Evolutionary conservation across 2,113 vertebrate genomes (phyloP), one percentile per base, ranked within the genome.

Genomic region (Oryzias javanicus): DNA sequence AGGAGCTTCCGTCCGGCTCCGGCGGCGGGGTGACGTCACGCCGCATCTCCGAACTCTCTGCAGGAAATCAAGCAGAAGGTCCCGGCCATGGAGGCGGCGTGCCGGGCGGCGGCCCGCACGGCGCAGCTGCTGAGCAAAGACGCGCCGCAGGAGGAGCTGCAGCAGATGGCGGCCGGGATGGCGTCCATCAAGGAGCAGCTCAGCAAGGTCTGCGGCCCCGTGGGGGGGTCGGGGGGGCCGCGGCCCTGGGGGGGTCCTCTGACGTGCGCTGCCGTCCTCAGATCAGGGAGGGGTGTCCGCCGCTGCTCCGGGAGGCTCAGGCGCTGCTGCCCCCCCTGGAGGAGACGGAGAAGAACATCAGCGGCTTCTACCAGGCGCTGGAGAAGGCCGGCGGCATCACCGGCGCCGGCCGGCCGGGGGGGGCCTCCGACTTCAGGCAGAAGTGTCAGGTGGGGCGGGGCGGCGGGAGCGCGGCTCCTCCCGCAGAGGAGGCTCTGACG

Each of bases 341-440:
- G 68, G 96, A 98, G 73, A 88, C 96, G 82, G 97, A 98, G 80
- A 95, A 93, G 70, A 93, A 98, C 81, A 94, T 97, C 72, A 95
- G 93, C 0, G 89, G 91, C 54, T 97, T 98, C 78, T 96, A 97
- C 78, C 95, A 98, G 70, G 93, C 92, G 44, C 89, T 96, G 80
- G 94, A 95, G 78, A 96, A 95, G 76, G 90, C 96, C 63, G 93
- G 93, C 64, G 91, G 91, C 60, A 93, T 94, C 14, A 91, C 95
- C 67, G 83, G 93, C 48, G 69, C 88, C 42, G 41, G 89, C 0
- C 93, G 96, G 67, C 90, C 86, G 0, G 95, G 96, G 4, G 91
- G 94, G 17, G 92, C 94, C 15, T 82, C 86, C 42, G 88, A 96
- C 87, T 96, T 95, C 64, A 96, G 96, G 68, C 94, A 95, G 82